Evolutionary conservation across 2,113 vertebrate genomes (phyloP), one percentile per base, ranked within the genome.

Genomic region (Myotis lucifugus): DNA sequence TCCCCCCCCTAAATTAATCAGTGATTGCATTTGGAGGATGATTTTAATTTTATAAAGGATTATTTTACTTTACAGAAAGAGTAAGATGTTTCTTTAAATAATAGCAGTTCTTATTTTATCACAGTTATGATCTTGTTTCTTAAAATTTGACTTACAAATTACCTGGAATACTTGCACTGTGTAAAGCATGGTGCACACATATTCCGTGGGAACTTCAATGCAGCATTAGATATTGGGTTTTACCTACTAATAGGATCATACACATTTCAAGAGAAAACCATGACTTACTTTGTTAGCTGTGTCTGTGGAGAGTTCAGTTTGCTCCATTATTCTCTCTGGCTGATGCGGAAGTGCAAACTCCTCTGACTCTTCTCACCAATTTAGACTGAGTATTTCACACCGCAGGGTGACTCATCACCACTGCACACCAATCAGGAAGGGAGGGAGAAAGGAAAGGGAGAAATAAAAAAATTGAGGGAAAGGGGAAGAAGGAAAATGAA

Each of bases 301-400:
- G 64, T 73, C 34, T 3, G 3, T 29, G n/a, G 54, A 5, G 34
- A 66, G 54, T 34, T 50, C 21, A 19, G 3, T 66, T 79, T 64
- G 73, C 42, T 91, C 42, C 88, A 91, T 94, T 94, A 59, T 56
- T 82, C 42, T 32, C 32, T 90, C 29, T 54, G n/a, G 52, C 8
- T 13, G 73, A 21, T 70, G 84, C n/a, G 54, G 52, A 25, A 46
- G 5, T 15, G 67, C 61, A 42, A 52, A 14, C 42, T 50, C 56
- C n/a, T 79, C n/a, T 32, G 40, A 10, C 82, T 90, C 64, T 54
- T 42, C n/a, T 91, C 82, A 52, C 73, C 48, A 73, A 6, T 34
- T 5, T 25, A 61, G 9, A 42, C 27, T 19, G 27, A 46, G 25
- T 15, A 14, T 48, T 8, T 74, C 59, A 54, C 9, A 54, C 66